Percentiles rank a stretch among this genome's conserved stretches.
Conservation (phyloP, 2,113 vertebrate genomes). For the Lonchura striata region DNA sequence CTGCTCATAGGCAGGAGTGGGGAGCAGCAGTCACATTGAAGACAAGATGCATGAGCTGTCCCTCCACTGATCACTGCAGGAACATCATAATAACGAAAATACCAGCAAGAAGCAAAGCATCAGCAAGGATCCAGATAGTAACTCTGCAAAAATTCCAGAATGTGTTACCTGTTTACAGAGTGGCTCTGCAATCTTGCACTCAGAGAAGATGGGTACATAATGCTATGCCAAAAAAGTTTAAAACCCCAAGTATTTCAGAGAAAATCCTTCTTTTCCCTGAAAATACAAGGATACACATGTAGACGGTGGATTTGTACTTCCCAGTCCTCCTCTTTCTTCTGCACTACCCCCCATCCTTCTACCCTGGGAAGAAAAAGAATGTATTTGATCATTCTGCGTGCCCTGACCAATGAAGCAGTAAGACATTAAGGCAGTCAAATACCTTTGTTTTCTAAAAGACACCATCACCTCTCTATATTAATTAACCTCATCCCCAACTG, state of each 20-base stretch:
- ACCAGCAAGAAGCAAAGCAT: background rate
- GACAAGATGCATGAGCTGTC: conserved; percentile 52
- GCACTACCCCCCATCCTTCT: background rate
- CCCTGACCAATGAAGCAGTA: background rate
- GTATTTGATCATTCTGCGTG: background rate
- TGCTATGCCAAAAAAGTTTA: background rate
- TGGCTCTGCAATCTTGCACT: background rate
- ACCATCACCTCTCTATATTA: background rate
- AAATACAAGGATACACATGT: background rate
- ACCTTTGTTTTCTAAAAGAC: background rate
- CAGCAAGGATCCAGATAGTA: background rate
- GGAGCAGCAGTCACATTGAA: conserved; percentile 7
- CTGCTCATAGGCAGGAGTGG: background rate
- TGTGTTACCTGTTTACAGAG: background rate
- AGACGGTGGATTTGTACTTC: background rate
- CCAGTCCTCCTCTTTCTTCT: background rate
- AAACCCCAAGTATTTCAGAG: background rate
- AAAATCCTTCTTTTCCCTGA: background rate
- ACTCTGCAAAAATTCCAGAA: background rate
- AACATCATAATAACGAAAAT: conserved; percentile 31
- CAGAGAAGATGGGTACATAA: background rate
- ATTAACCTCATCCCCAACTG: background rate
- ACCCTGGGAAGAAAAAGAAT: background rate
- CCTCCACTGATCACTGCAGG: background rate
- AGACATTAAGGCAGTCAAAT: background rate